These are phyloP conservation scores for Euura lappo DNA, from an alignment of 1,140 invertebrate genomes.

Conservation along the genomic window DNA sequence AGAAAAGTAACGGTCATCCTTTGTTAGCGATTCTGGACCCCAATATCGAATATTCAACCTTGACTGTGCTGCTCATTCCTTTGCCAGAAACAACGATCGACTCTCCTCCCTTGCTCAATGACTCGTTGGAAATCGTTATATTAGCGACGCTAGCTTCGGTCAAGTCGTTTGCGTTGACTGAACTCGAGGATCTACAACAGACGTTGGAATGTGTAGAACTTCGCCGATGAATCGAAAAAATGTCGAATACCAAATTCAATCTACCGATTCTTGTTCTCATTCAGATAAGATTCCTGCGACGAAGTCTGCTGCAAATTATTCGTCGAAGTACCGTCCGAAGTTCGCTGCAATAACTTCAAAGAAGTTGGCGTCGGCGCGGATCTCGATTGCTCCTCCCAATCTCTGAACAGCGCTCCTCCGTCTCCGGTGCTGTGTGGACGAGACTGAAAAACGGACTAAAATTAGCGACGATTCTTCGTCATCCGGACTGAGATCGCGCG, in stretches of 20 bases:
- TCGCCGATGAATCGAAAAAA: not conserved
- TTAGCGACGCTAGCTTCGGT: conserved; percentile 51
- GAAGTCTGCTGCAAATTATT: conserved; percentile 46
- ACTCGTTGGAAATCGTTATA: conserved; percentile 59
- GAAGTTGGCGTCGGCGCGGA: conserved; percentile 65
- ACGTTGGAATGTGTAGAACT: conserved; percentile 10
- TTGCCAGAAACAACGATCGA: conserved; percentile 54
- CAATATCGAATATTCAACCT: conserved; percentile 32
- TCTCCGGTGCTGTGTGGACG: conserved; percentile 63
- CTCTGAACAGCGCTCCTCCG: conserved; percentile 48
- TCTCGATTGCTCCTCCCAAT: conserved; percentile 68
- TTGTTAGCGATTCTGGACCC: not conserved
- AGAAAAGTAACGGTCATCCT: conserved; percentile 8
- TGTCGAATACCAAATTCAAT: not conserved
- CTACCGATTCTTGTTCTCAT: conserved; percentile 46
- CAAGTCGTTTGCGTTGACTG: conserved; percentile 45
- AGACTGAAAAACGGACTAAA: conserved; percentile 43
- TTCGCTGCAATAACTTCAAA: conserved; percentile 54
- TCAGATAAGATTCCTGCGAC: conserved; percentile 45
- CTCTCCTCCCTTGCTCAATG: conserved; percentile 54
- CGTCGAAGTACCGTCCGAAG: conserved; percentile 31
- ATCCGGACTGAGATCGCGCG: not conserved
- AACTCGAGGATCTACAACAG: conserved; percentile 41
- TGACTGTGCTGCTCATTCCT: conserved; percentile 55
- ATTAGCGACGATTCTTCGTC: no score